A percentile compares a stretch with the other conserved stretches of the same genome.
Evolutionary conservation across 2,797 vertebrate species (phyloP).

Genomic region (Dallia pectoralis): DNA sequence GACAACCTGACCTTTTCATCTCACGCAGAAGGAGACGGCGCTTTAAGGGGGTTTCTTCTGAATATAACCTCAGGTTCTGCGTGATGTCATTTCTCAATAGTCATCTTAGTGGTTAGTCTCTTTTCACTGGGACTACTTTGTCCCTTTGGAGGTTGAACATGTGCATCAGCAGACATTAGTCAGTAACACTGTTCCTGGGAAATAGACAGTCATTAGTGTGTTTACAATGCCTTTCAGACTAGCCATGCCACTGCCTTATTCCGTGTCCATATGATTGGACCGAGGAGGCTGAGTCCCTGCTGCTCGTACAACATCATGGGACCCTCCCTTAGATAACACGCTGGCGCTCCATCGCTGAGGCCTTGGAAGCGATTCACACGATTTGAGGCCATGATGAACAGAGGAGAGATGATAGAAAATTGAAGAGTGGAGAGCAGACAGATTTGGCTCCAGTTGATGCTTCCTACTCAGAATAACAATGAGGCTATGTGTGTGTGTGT

Average conservation of each 20-base stretch:
- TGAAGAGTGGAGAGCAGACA: slow-evolving; percentile 49
- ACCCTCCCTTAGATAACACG: not conserved
- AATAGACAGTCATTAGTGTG: not conserved
- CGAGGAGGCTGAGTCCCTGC: not conserved
- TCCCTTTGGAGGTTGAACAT: not conserved
- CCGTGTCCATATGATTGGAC: not conserved
- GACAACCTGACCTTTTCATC: not conserved
- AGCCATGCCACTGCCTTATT: not conserved
- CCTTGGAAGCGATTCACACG: not conserved
- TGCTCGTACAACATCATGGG: slow-evolving; percentile 28
- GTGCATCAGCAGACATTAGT: not conserved
- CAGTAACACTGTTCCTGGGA: not conserved
- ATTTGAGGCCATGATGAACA: not conserved
- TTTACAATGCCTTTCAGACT: not conserved
- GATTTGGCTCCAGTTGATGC: slow-evolving; percentile 66
- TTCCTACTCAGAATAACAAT: slow-evolving; percentile 73
- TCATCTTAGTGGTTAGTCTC: not conserved
- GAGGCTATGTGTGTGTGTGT: slow-evolving; percentile 46
- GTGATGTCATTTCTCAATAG: not conserved
- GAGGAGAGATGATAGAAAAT: slow-evolving; percentile 62
- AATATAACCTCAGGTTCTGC: too few species aligned
- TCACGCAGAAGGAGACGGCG: not conserved
- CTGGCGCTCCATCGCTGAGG: not conserved
- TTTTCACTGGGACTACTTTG: not conserved
- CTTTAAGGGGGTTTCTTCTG: too few species aligned